A percentile compares a stretch with the other conserved stretches of the same genome.
Conservation (phyloP, 1,140 invertebrate species). For the Drosophila teissieri region DNA sequence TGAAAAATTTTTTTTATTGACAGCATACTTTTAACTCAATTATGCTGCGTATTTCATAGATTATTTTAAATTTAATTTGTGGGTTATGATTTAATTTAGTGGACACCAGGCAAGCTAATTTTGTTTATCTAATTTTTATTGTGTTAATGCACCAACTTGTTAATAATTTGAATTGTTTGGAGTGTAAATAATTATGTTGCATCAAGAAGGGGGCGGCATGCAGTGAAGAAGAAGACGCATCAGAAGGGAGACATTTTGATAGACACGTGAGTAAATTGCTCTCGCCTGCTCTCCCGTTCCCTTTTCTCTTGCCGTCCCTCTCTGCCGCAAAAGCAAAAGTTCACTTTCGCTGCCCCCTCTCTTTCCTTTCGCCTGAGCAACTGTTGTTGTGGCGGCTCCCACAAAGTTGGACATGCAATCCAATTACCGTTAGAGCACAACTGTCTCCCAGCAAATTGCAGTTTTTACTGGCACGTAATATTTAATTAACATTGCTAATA, state of each 20-base stretch:
- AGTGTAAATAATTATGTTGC: constrained; percentile 65
- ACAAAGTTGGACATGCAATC: constrained; percentile 74
- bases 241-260: constrained; percentile 54
- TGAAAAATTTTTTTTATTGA: no score
- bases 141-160: no score
- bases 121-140: no score
- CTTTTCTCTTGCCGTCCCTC: constrained; percentile 4
- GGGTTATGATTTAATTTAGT: no score
- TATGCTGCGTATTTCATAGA: no score
- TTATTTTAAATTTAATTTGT: no score
- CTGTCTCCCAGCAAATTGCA: constrained; percentile 64
- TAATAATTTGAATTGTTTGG: neutral
- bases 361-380: constrained; percentile 21
- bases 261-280: constrained; percentile 79
- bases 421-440: constrained; percentile 72
- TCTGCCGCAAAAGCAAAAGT: constrained; percentile 68
- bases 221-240: constrained; percentile 19
- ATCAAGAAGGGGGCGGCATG: constrained; percentile 10
- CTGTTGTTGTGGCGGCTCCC: constrained; percentile 44
- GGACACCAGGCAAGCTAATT: no score
- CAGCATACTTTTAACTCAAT: no score
- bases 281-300: constrained; percentile 3
- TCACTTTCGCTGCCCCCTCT: constrained; percentile 72
- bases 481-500: constrained; percentile 74
- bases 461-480: constrained; percentile 73